phyloP scores from a whole-genome alignment of 2,888 invertebrate genomes.

The Euphydryas editha region DNA sequence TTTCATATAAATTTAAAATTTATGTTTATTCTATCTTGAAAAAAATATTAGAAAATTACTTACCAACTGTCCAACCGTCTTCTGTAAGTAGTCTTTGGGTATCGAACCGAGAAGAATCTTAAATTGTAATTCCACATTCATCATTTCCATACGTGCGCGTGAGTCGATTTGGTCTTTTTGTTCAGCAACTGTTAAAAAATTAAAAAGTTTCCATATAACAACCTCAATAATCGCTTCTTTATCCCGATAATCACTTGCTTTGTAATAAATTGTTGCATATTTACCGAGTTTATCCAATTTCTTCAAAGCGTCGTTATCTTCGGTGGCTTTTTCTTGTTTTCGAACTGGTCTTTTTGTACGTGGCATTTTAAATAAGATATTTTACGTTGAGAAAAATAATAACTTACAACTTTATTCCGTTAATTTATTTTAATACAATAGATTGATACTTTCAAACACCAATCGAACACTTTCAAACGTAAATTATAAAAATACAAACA shows the following conservation, averaged over 20 bases:
- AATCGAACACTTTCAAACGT: conserved; percentile 6
- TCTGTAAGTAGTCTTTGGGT: conserved; percentile 56
- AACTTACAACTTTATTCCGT: not conserved
- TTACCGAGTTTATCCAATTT: conserved; percentile 67
- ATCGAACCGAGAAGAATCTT: conserved; percentile 66
- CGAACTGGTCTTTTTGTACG: conserved; percentile 71
- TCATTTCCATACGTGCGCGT: conserved; percentile 56
- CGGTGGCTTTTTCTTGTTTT: conserved; percentile 61
- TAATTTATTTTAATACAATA: not conserved
- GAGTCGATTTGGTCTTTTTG: conserved; percentile 64
- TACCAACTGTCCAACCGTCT: conserved; percentile 73
- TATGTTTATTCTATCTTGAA: no score
- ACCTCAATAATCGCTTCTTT: not conserved
- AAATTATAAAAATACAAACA: conserved; percentile 20
- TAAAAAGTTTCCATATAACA: not conserved
- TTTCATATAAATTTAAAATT: no score
- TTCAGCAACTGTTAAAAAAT: conserved; percentile 54
- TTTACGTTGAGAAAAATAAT: not conserved
- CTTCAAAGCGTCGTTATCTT: conserved; percentile 60
- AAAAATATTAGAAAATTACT: no score
- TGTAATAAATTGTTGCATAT: not conserved
- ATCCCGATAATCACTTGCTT: no score
- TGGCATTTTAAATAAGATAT: conserved; percentile 59
- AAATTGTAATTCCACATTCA: conserved; percentile 66
- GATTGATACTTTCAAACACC: conserved; percentile 4